Base-by-base conservation (phyloP, 2,888 invertebrate species). In the Galerucella nymphaeae region DNA sequence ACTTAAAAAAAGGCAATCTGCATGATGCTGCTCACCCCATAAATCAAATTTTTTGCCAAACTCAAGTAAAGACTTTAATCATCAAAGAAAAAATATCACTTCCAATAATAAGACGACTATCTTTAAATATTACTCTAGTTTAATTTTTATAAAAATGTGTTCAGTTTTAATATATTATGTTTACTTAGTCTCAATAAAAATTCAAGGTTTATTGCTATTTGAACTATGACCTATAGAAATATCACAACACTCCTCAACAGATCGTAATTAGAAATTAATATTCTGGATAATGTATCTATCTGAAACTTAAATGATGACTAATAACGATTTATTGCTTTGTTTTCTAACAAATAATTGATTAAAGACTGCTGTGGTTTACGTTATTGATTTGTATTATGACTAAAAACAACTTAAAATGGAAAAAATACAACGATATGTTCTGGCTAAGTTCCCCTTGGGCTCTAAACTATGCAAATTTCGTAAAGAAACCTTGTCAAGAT, bases 181-280 rank as follows among this genome's bases (percentile, higher is more conserved):
- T n/a, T n/a, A n/a, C 14, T 48, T 48, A n/a, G 48, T 48, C 8
- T 14, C n/a, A 5, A 14, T 14, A n/a, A 14, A 3, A 48, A 48
- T 48, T 48, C 48, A 48, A 48, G 48, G 48, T 48, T 48, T 48
- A 48, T 48, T 48, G 48, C n/a, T 48, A n/a, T 48, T 48, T 48
- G 48, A 48, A 48, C 48, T 48, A 48, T 48, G n/a, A 48, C 48
- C 48, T 48, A 48, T 48, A n/a, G 5, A n/a, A 48, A n/a, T 48
- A 48, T 48, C 48, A 48, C n/a, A n/a, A 48, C 8, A n/a, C 48
- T 48, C 48, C n/a, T 48, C n/a, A 48, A 48, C n/a, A 8, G 14
- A n/a, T 48, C 8, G n/a, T 48, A 48, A 48, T 48, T 48, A 48
- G 48, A 48, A 48, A 48, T 48, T 48, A 48, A 48, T 48, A 48